Evolutionary conservation across 2,888 invertebrate genomes (phyloP).

Genomic region (Unio pictorum): DNA sequence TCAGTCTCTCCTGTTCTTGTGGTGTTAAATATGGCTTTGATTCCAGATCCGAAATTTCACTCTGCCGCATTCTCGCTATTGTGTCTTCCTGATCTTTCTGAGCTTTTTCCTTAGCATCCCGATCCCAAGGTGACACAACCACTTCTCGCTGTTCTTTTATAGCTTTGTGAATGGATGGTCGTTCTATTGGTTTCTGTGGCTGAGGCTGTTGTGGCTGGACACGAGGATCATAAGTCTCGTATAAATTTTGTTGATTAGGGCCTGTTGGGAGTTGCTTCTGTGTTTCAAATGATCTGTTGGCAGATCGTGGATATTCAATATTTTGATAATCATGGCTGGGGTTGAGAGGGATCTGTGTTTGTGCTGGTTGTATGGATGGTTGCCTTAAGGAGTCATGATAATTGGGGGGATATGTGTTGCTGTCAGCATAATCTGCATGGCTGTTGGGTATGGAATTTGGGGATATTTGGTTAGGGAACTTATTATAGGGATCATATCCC

Average conservation of each 20-base stretch:
- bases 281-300: slow-evolving; percentile 21
- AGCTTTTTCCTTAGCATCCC: slow-evolving; percentile 91
- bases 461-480: no score
- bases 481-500: background rate
- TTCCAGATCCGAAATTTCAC: slow-evolving; percentile 87
- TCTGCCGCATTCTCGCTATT: slow-evolving; percentile 86
- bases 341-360: slow-evolving; percentile 23
- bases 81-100: slow-evolving; percentile 82
- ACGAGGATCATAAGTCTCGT: slow-evolving; percentile 46
- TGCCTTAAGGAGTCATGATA: no score
- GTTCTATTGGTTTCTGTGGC: slow-evolving; percentile 1
- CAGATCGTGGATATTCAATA: slow-evolving; percentile 38
- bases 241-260: slow-evolving; percentile 42
- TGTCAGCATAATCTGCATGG: slow-evolving; percentile 2
- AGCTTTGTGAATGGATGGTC: slow-evolving; percentile 26
- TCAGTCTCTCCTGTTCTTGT: slow-evolving; percentile 64
- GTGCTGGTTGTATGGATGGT: slow-evolving; percentile 10
- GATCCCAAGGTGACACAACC: slow-evolving; percentile 83
- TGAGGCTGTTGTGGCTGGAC: slow-evolving; percentile 16
- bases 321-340: slow-evolving; percentile 49
- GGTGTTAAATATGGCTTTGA: slow-evolving; percentile 69
- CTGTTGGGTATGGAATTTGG: slow-evolving; percentile 7
- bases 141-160: slow-evolving; percentile 31
- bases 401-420: background rate
- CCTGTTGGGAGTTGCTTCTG: slow-evolving; percentile 19